Conservation (phyloP, 2,888 invertebrate genomes). For the Thecocarcelia acutangulata region DNA sequence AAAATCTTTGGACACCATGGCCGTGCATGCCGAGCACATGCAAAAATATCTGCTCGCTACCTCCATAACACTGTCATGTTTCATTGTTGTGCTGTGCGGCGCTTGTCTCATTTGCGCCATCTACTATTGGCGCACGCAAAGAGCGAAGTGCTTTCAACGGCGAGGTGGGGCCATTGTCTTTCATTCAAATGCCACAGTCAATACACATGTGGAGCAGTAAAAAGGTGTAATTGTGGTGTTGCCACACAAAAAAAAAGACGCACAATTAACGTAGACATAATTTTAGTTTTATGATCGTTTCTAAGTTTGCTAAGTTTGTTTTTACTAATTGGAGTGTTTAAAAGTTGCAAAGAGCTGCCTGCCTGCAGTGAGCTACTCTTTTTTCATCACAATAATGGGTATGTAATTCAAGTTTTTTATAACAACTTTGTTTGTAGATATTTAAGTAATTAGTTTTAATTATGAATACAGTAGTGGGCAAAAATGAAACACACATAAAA, state of each 20-base stretch:
- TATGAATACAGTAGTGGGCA: no score
- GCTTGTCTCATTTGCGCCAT: conserved; percentile 67
- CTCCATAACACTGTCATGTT: conserved; percentile 73
- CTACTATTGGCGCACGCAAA: conserved; percentile 71
- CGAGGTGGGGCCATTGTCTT: conserved; percentile 78
- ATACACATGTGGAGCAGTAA: conserved; percentile 73
- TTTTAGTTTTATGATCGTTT: conserved; percentile 37
- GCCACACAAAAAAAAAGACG: conserved; percentile 3
- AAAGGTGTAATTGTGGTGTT: neutral
- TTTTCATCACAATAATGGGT: neutral
- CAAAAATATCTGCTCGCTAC: conserved; percentile 75
- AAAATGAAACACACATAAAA: no score
- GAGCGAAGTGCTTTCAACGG: conserved; percentile 74
- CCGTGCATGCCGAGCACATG: conserved; percentile 75
- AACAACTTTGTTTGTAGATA: no score
- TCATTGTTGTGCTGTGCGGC: conserved; percentile 71
- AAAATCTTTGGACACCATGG: conserved; percentile 74
- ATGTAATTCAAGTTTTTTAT: no score
- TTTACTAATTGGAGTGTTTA: conserved; percentile 37
- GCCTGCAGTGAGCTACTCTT: neutral
- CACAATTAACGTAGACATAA: conserved; percentile 22
- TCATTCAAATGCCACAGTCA: conserved; percentile 78
- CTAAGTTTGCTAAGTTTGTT: conserved; percentile 53
- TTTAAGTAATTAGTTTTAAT: no score
- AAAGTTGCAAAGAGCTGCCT: conserved; percentile 27